Base-by-base conservation (phyloP, 2,113 vertebrate species). In the Cynoglossus semilaevis region DNA sequence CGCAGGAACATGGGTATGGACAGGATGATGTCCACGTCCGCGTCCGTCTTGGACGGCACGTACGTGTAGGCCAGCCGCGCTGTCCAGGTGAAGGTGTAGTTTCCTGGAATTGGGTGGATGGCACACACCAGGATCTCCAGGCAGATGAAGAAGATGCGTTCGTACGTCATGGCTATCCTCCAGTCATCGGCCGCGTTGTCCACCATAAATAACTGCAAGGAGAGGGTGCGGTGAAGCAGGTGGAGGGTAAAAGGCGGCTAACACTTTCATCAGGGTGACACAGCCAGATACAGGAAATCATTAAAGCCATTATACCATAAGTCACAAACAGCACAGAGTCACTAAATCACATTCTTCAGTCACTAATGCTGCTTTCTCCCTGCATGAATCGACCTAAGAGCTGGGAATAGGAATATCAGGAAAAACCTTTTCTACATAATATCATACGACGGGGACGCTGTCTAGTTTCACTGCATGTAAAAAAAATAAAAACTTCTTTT, bases 1-100 rank as follows among this genome's bases (percentile, higher is more conserved):
- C 96, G 94, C 88, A 99, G 93, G 92, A 99, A 99, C 97, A 99
- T 98, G 89, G 97, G 97, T 88, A 99, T 99, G 87, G 97, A 99
- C 88, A 99, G 92, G 90, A 99, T 98, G 88, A 99, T 99, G 92
- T 98, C 97, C 93, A 99, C 97, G 63, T 98, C 97, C 15, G 97
- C 97, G 77, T 95, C 95, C 63, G 95, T 92, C 87, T 94, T 95
- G 87, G 96, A 98, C 49, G 95, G 92, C 74, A 92, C 77, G 15
- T 98, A 98, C 87, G 94, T 92, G 90, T 95, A 98, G 86, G 96
- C 95, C 73, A 98, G 92, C 51, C 96, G 94, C 51, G 96, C 96
- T n/a, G 95, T 98, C 96, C 96, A 98, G 67, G 94, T 98, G 92
- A 98, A 98, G 41, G 94, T 98, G 79, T 97, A 98, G 80, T 98